Evolutionary conservation across 2,888 invertebrate species (phyloP), one percentile per base, ranked within the genome.

Genomic region (Heliconius hortense): DNA sequence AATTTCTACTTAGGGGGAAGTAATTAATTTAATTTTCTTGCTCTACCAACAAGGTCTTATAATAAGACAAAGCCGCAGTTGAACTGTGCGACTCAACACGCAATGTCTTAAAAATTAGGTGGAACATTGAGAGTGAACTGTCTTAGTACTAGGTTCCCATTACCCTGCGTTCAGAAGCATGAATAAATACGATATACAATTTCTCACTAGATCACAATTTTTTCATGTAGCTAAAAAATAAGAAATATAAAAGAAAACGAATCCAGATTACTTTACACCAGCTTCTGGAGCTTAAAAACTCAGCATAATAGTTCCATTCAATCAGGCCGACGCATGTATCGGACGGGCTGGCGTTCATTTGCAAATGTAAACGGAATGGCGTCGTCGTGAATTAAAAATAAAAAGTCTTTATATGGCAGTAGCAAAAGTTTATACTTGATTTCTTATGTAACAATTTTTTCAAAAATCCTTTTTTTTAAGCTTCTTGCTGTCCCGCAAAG

Each of bases 311-410:
- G n/a, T 69, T 56, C 56, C 69, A 56, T 69, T 69, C 69, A 69
- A 69, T 69, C 56, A 69, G 56, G 8, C 31, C 69, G 35, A 69
- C 69, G 56, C 56, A 69, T 69, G 69, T 69, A 69, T 69, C 31
- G 53, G 69, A 56, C 69, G 69, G n/a, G 56, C 31, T 28, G 31
- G 28, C 48, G 53, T 69, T 69, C 69, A 53, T 69, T 69, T 69
- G 69, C 69, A 69, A 69, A 69, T 69, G 56, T 56, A 56, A 56
- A 69, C 69, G 56, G 56, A 69, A 69, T 69, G 21, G 24, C n/a
- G 56, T 31, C 69, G 56, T 31, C 53, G 35, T n/a, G n/a, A 69
- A 68, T 68, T n/a, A 68, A 69, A 69, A 69, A 21, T 13, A 69
- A 69, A 56, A 31, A 56, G 15, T 53, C n/a, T 53, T 68, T 28